Evolutionary conservation across 2,113 vertebrate species (phyloP), one percentile per base, ranked within the genome.

Genomic region (Upupa epops): DNA sequence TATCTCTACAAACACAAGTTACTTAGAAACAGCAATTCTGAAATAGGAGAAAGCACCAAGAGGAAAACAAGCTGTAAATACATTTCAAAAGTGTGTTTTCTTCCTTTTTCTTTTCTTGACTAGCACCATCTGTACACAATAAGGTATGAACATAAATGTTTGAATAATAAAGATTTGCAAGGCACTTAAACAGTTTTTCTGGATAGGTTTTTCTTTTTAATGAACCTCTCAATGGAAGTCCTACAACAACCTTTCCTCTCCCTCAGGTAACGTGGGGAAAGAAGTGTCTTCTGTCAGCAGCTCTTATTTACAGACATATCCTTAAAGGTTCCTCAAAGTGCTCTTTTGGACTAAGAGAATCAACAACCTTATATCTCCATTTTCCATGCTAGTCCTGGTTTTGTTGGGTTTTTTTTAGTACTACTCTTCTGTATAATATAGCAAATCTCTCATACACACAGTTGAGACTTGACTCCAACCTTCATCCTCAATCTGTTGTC

Each of bases 121-220:
- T 98, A 99, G 98, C 98, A 99, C 98, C 99, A 97, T 98, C 98
- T 98, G 98, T 98, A 98, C 98, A 99, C 98, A 96, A 97, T 96
- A 95, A 97, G 95, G 97, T 97, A 98, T 96, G 96, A 97, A 97
- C 98, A 97, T 97, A 97, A 96, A 97, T 93, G 97, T 98, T 97
- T 98, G 96, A 97, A 97, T 98, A 97, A 97, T 97, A 97, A 98
- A 98, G 97, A 97, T 98, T 98, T 99, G 98, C 97, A 98, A 99
- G 99, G 99, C 99, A 99, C 99, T 99, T 99, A 96, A 97, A 97
- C 98, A 97, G 96, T 98, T 97, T 95, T 95, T 96, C 95, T 93
- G 93, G 96, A 95, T 96, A 96, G 83, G 91, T 82, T 90, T 89
- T 97, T 89, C 97, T 89, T 97, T 94, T 82, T 71, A 80, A 94